Evolutionary conservation across 2,888 invertebrate species (phyloP), one percentile per base, ranked within the genome.

Genomic region (Aquatica leii): DNA sequence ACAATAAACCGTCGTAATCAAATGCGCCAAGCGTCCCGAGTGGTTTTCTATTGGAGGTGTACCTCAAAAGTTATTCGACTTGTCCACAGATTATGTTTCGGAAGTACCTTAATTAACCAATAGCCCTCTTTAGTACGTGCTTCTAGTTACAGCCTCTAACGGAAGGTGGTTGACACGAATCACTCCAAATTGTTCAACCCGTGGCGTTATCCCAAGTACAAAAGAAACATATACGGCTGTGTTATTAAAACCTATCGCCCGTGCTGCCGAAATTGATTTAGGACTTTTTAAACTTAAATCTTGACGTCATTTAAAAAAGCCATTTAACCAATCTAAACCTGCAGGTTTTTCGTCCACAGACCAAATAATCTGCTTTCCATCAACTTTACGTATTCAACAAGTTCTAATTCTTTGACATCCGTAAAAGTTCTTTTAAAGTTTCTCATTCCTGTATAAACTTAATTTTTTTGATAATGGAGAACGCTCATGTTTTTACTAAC

Each of bases 221-320:
- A 8, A 40, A n/a, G n/a, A 40, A 8, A 11, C n/a, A 8, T 4
- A 40, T 40, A 40, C 40, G 40, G 40, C 40, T n/a, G 12, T 12
- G 6, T 40, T 40, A 40, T 40, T 40, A n/a, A 12, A 40, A 4
- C 40, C 6, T n/a, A 8, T 40, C 3, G 40, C 40, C 3, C 40
- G 40, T 12, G 40, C 40, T 40, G 40, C 40, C 8, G 40, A 40
- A 11, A 12, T 40, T 4, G 40, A 12, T 40, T 40, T 12, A 12
- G 40, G 40, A n/a, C n/a, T n/a, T n/a, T n/a, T n/a, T n/a, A n/a
- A n/a, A 40, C 40, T 40, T n/a, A 40, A 3, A 12, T 40, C 40
- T 12, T 40, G 4, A 12, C 12, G 40, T n/a, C n/a, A n/a, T n/a
- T n/a, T n/a, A n/a, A n/a, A n/a, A n/a, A n/a, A n/a, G n/a, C n/a